phyloP scores from a whole-genome alignment of 2,888 invertebrate species.

The Eristalis intricaria region DNA sequence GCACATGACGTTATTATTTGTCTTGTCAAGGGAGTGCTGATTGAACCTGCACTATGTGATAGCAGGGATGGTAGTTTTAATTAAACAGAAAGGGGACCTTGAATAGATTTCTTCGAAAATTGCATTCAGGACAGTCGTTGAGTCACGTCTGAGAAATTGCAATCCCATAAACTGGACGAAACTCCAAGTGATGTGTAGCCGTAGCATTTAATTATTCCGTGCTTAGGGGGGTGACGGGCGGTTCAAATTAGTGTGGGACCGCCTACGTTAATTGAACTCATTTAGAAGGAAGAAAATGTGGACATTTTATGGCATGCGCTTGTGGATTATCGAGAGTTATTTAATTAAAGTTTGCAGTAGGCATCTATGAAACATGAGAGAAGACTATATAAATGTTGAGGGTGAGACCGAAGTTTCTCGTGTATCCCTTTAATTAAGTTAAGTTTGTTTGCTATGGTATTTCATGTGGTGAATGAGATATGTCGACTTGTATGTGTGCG shows the following conservation, averaged over 20 bases:
- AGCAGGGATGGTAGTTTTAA: constrained; percentile 6
- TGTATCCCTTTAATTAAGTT: constrained; percentile 10
- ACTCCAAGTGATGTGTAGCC: constrained; percentile 13
- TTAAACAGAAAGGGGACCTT: constrained; percentile 6
- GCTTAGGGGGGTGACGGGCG: neutral
- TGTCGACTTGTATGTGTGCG: too few relatives aligned
- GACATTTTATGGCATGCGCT: constrained; percentile 22
- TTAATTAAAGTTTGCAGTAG: constrained; percentile 30
- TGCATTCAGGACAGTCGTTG: neutral
- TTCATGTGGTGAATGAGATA: too few relatives aligned
- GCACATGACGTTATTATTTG: neutral
- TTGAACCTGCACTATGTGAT: constrained; percentile 8
- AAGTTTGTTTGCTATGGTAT: neutral
- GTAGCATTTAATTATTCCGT: constrained; percentile 12
- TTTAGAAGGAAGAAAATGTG: neutral
- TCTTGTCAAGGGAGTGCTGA: constrained; percentile 2
- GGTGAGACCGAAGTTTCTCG: neutral
- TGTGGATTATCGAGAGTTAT: constrained; percentile 26
- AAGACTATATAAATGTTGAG: too few relatives aligned
- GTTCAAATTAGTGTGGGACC: neutral
- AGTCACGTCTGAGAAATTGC: constrained; percentile 29
- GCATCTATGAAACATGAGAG: neutral
- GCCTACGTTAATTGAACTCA: neutral
- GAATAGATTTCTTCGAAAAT: constrained; percentile 7
- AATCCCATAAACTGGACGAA: constrained; percentile 15